Evolutionary conservation across 1,140 invertebrate species (phyloP), one percentile per base, ranked within the genome.

Genomic region (Hycleus phaleratus): DNA sequence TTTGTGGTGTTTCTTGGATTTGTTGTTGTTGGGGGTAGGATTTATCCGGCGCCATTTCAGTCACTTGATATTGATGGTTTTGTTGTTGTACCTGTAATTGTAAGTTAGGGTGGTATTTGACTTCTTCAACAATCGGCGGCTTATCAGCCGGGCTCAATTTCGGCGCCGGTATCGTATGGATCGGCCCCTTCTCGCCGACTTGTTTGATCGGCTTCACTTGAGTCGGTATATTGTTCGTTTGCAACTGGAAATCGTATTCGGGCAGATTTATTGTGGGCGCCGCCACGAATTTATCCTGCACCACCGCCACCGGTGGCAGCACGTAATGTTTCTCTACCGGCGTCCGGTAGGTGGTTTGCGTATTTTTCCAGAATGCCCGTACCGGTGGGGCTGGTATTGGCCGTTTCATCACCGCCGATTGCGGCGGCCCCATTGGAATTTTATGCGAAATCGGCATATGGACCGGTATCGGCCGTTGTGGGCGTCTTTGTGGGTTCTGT

Each of bases 161-260:
- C 6, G 88, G 88, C 6, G 88, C 88, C 66, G 87, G 87, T 56
- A 90, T 89, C 3, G 87, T 89, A 70, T 89, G 87, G 68, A 90
- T 90, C 2, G 87, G 86, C 68, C 85, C 86, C 67, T 80, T 81
- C 58, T 83, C 79, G 26, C 79, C 77, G 43, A 70, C 45, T 61
- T 74, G 72, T 46, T 73, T 71, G 18, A 73, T 71, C 0, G 71
- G 62, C 9, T 69, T 63, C n/a, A 55, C 46, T 9, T 62, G 62
- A 9, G 54, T 61, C 7, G 70, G 65, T 24, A 72, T 72, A 10
- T 60, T 64, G 53, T 73, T 73, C 8, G 65, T 71, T 61, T 71
- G 70, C 5, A 73, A 53, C 25, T 73, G 71, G 43, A 64, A 71
- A 53, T 73, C 71, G 32, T 63, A 63, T 56, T 73, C 71, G 46